These are phyloP conservation scores for Lophotriccus pileatus DNA, from an alignment of 2,797 vertebrate genomes.

Conservation along the genomic window DNA sequence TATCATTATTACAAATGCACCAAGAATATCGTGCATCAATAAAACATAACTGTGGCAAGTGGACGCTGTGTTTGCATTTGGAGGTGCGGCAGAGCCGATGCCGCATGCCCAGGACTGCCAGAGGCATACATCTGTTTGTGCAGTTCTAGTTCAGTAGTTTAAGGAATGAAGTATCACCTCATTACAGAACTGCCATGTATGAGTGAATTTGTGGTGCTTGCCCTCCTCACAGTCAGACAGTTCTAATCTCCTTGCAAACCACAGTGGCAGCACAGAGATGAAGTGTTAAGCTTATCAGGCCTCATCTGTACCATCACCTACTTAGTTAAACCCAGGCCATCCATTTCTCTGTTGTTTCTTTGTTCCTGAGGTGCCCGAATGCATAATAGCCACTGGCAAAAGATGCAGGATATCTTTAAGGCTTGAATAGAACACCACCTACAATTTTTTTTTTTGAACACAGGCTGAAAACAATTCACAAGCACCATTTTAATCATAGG, in stretches of 20 bases:
- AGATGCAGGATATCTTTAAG: constrained; percentile 48
- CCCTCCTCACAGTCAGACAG: constrained; percentile 58
- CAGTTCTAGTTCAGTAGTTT: constrained; percentile 72
- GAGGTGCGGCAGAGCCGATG: neutral
- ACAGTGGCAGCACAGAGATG: constrained; percentile 34
- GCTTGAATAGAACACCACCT: neutral
- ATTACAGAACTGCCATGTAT: constrained; percentile 72
- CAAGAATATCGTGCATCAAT: neutral
- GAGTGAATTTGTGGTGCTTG: constrained; percentile 67
- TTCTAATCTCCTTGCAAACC: constrained; percentile 45
- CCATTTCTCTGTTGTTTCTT: constrained; percentile 71
- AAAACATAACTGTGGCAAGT: neutral
- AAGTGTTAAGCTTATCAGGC: constrained; percentile 51
- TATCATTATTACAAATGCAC: neutral
- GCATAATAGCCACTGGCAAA: constrained; percentile 18
- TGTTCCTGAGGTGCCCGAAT: constrained; percentile 61
- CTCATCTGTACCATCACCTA: constrained; percentile 58
- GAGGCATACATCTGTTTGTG: constrained; percentile 64
- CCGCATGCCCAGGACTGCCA: neutral
- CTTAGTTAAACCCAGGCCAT: constrained; percentile 70
- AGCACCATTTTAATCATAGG: neutral
- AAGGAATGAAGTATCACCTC: constrained; percentile 76
- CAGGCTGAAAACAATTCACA: neutral
- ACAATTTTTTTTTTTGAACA: neutral
- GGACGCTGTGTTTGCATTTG: neutral